phyloP scores from a whole-genome alignment of 2,888 invertebrate genomes.

The Odontocolon sp. region DNA sequence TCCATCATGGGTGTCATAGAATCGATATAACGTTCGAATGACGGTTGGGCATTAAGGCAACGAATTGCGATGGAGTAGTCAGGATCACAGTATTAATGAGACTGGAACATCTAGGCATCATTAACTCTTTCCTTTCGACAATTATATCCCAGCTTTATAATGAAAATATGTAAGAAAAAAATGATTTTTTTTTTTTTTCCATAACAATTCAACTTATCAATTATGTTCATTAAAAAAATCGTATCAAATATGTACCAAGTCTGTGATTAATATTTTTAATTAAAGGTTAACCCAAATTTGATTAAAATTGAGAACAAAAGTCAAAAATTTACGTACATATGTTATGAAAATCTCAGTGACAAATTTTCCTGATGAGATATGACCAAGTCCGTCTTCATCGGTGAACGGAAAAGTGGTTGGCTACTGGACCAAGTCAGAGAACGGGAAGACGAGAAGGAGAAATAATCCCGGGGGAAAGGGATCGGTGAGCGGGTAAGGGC shows the following conservation, averaged over 20 bases:
- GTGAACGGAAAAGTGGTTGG: slow-evolving; percentile 32
- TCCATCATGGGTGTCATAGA: no score
- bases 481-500: slow-evolving; percentile 68
- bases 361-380: slow-evolving; percentile 47
- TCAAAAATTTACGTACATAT: no score
- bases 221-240: no score
- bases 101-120: background rate
- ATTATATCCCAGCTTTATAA: no score
- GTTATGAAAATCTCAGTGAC: slow-evolving; percentile 39
- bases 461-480: slow-evolving; percentile 71
- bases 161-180: no score
- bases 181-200: no score
- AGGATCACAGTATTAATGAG: background rate
- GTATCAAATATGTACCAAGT: no score
- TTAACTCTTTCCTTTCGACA: background rate
- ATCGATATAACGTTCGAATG: slow-evolving; percentile 1
- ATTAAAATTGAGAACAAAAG: no score
- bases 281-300: no score
- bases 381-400: slow-evolving; percentile 44
- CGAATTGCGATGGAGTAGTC: background rate
- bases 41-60: background rate
- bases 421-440: background rate
- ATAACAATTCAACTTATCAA: no score
- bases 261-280: no score
- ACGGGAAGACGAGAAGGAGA: slow-evolving; percentile 37